Percentiles rank a stretch among this genome's conserved stretches.
Evolutionary conservation across 2,113 vertebrate species (phyloP).

Genomic region (Cervus canadensis): DNA sequence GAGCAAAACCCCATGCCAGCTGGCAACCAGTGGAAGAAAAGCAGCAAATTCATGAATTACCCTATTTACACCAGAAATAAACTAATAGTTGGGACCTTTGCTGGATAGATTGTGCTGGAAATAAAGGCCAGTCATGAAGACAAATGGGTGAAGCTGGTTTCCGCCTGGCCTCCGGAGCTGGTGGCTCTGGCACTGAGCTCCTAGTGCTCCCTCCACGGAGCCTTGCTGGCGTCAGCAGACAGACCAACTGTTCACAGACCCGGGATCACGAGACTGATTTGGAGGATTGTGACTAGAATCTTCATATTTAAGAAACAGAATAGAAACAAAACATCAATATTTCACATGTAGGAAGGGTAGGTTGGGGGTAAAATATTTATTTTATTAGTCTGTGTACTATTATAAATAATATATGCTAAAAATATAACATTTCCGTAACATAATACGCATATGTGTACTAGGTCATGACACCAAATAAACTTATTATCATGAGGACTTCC

Average conservation of each 20-base stretch:
- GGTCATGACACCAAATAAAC: neutral
- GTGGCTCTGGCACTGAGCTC: neutral
- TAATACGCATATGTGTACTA: neutral
- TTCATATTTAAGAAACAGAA: slow-evolving; percentile 6
- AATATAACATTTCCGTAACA: neutral
- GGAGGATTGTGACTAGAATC: neutral
- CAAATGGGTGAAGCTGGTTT: neutral
- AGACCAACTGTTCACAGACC: neutral
- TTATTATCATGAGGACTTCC: neutral
- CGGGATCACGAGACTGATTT: neutral
- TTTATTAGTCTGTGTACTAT: neutral
- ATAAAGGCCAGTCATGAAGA: neutral
- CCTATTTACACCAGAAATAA: slow-evolving; percentile 30
- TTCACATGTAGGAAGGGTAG: neutral
- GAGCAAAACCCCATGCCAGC: neutral
- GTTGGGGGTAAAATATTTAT: neutral
- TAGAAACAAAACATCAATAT: neutral
- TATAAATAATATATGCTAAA: neutral
- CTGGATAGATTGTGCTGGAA: neutral
- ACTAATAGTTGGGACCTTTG: neutral
- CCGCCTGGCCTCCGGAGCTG: neutral
- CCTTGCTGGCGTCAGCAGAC: neutral
- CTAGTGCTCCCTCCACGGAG: neutral
- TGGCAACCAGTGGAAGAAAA: neutral
- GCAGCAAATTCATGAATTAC: neutral